Conservation (phyloP, 2,113 vertebrate species). For the Dissostichus mawsoni region DNA sequence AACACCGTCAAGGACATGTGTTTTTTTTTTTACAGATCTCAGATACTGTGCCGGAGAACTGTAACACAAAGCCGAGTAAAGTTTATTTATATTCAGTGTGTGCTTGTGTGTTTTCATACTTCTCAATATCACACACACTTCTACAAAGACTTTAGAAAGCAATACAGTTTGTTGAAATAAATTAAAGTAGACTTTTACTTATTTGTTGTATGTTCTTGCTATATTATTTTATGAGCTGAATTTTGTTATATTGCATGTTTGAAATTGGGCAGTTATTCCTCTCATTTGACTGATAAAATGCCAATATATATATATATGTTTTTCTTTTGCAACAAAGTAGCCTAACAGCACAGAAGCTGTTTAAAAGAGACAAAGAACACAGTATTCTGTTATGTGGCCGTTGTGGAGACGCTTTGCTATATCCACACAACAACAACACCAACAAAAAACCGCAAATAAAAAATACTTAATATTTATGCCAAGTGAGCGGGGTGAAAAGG, state of each 20-base stretch:
- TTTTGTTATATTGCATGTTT: slow-evolving; percentile 11
- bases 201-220: slow-evolving; percentile 18
- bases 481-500: background rate
- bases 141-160: slow-evolving; percentile 1
- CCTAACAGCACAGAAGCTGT: background rate
- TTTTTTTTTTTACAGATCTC: background rate
- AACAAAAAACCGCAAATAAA: slow-evolving; percentile 26
- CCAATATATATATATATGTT: background rate
- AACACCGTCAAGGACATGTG: background rate
- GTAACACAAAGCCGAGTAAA: background rate
- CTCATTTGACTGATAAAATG: slow-evolving; percentile 7
- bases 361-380: slow-evolving; percentile 32
- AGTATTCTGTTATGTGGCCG: slow-evolving; percentile 3
- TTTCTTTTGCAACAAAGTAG: slow-evolving; percentile 30
- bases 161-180: slow-evolving; percentile 35
- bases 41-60: background rate
- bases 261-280: slow-evolving; percentile 1
- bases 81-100: background rate
- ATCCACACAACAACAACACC: slow-evolving; percentile 22
- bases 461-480: slow-evolving; percentile 33
- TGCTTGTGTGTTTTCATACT: background rate
- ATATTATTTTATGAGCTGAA: background rate
- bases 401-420: background rate
- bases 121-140: background rate
- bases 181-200: slow-evolving; percentile 13